Evolutionary conservation across 2,113 vertebrate species (phyloP).

Genomic region (Meles meles): DNA sequence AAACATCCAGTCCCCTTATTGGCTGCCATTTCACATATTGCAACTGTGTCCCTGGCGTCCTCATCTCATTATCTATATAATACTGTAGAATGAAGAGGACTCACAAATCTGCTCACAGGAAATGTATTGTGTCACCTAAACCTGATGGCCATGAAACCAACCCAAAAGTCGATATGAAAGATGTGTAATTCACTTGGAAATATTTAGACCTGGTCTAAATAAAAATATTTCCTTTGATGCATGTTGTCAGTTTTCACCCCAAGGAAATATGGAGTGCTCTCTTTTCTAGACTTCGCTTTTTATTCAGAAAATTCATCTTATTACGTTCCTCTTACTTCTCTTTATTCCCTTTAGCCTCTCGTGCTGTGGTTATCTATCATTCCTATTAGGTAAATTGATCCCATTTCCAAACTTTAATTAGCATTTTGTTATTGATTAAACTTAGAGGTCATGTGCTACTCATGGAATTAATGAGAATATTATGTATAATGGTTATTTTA

Average conservation of each 20-base stretch:
- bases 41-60: background rate
- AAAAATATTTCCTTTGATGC: background rate
- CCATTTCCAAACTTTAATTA: conserved; percentile 70
- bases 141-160: background rate
- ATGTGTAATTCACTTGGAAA: background rate
- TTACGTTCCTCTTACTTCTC: background rate
- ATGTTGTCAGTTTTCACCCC: conserved; percentile 17
- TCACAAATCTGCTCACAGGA: background rate
- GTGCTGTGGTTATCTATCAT: conserved; percentile 42
- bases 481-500: conserved; percentile 63
- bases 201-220: background rate
- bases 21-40: background rate
- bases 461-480: conserved; percentile 58
- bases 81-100: background rate
- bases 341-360: conserved; percentile 35
- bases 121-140: background rate
- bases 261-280: background rate
- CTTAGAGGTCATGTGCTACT: conserved; percentile 49
- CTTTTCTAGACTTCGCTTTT: background rate
- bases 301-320: background rate
- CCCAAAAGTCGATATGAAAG: background rate
- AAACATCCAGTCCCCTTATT: background rate
- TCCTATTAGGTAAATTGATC: conserved; percentile 64
- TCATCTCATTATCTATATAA: background rate
- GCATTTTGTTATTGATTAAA: conserved; percentile 59